Base-by-base conservation (phyloP, 2,113 vertebrate genomes). In the Caretta caretta region DNA sequence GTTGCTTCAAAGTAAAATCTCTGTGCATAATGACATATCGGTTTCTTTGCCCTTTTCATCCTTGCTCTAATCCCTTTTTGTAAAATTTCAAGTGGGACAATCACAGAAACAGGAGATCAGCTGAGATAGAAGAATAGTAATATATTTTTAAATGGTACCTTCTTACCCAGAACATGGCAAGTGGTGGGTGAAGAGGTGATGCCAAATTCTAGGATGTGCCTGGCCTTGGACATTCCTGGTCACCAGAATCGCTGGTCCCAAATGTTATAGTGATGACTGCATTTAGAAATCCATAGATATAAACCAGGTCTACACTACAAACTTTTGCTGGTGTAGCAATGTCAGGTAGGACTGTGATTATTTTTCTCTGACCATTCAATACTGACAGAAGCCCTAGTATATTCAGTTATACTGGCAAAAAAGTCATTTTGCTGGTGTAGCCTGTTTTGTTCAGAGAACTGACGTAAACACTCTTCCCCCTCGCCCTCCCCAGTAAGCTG, bases 61-160 rank as follows among this genome's bases (percentile, higher is more conserved):
- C 83, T 92, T 85, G 59, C 82, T 93, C 1, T 1, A 2, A 80
- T 89, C 4, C 0, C 69, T 93, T 96, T 87, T 83, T 27, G 56
- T 79, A 95, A 95, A 91, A 93, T 91, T 83, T 86, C 22, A 89
- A 93, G 92, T 86, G 80, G 22, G 13, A 72, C 75, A 46, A 25
- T 57, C 0, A 0, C 13, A 82, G 83, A 95, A 75, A 90, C 93
- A 90, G 80, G 89, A 94, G 88, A 93, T 95, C 96, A 94, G n/a
- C 84, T 86, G 90, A 94, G 96, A 94, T 78, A 83, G 95, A 97
- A 96, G 94, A 96, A 94, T 86, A 97, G 93, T 92, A 91, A 49
- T 49, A 91, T 92, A 88, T 91, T 94, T 96, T 94, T 90, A 79
- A 88, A 90, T 90, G 4, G 8, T 88, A 79, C 35, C 83, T 96